phyloP scores from a whole-genome alignment of 1,140 invertebrate species.

The Pygmarrhopalites habei region DNA sequence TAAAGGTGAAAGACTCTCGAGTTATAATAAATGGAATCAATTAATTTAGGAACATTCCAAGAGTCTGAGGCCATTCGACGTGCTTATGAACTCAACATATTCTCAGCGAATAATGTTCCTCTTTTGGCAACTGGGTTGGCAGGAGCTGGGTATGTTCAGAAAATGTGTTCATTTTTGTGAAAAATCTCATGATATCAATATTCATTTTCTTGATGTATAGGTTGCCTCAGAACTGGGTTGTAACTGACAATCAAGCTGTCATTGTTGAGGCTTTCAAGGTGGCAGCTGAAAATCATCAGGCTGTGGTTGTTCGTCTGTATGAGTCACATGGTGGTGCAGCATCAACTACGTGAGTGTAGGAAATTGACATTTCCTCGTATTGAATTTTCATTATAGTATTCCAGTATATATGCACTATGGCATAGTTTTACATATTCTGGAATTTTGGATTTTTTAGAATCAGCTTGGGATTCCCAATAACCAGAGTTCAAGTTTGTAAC shows the following conservation, averaged over 20 bases:
- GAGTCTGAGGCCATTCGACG: constrained; percentile 16
- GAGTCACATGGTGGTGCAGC: constrained; percentile 44
- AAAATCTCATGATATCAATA: not conserved
- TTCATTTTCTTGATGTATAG: not conserved
- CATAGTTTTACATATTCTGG: not conserved
- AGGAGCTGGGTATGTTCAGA: constrained; percentile 16
- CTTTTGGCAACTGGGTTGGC: constrained; percentile 2
- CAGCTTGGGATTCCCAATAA: constrained; percentile 39
- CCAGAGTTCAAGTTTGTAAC: constrained; percentile 35
- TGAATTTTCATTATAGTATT: not conserved
- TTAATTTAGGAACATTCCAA: constrained; percentile 15
- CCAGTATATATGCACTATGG: not conserved
- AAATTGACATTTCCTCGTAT: not conserved
- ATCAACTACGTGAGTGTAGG: constrained; percentile 21
- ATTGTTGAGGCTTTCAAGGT: constrained; percentile 46
- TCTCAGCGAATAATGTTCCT: constrained; percentile 22
- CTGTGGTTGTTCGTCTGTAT: constrained; percentile 43
- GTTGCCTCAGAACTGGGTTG: constrained; percentile 23
- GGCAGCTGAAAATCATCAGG: constrained; percentile 32
- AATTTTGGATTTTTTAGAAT: constrained; percentile 17
- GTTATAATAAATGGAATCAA: not conserved
- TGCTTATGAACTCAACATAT: constrained; percentile 25
- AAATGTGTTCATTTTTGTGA: not conserved
- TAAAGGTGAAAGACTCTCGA: not conserved
- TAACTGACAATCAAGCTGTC: constrained; percentile 39